Evolutionary conservation across 2,113 vertebrate genomes (phyloP).

Genomic region (Bucco capensis): DNA sequence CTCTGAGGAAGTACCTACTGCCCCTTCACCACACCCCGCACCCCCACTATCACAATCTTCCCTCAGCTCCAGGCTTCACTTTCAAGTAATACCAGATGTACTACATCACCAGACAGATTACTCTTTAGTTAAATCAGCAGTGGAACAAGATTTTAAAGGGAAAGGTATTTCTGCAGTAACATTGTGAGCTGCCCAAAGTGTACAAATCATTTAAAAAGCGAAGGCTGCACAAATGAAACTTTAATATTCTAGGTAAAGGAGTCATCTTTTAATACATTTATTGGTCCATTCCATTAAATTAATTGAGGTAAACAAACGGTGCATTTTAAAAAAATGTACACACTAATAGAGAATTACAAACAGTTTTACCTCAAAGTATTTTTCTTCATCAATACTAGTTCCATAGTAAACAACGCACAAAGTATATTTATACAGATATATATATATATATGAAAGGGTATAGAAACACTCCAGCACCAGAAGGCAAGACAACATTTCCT

Average conservation of each 20-base stretch:
- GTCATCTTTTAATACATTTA: conserved; percentile 74
- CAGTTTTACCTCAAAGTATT: conserved; percentile 69
- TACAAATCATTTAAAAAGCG: not conserved
- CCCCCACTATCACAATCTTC: not conserved
- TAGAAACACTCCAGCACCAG: conserved; percentile 70
- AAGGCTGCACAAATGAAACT: not conserved
- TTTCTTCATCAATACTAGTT: conserved; percentile 65
- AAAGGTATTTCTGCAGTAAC: not conserved
- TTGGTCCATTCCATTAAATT: conserved; percentile 86
- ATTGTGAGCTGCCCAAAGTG: not conserved
- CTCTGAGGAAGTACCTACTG: not conserved
- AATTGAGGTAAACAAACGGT: conserved; percentile 84
- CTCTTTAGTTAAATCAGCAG: not conserved
- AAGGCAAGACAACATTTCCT: conserved; percentile 64
- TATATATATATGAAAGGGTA: conserved; percentile 59
- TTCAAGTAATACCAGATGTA: not conserved
- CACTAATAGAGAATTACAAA: conserved; percentile 78
- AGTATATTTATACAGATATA: conserved; percentile 61
- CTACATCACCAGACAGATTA: not conserved
- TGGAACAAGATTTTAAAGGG: not conserved
- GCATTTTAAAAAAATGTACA: conserved; percentile 77
- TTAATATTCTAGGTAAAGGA: conserved; percentile 57
- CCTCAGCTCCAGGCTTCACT: not conserved
- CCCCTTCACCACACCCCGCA: no score
- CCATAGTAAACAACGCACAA: conserved; percentile 81